Evolutionary conservation across 2,113 vertebrate genomes (phyloP).

Genomic region (Hirundichthys speculiger): DNA sequence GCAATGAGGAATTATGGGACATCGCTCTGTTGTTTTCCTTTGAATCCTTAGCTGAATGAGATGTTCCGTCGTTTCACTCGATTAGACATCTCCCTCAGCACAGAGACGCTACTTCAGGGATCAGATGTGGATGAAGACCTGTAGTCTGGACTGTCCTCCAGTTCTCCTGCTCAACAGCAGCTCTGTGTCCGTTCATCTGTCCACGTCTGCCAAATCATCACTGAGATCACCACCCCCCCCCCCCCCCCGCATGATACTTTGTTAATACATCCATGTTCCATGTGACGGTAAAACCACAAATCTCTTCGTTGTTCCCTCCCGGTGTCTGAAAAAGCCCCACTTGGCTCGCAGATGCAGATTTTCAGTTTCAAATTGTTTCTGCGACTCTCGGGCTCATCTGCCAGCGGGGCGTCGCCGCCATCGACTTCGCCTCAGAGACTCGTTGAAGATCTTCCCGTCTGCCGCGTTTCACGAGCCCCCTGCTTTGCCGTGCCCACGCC

Average conservation of each 20-base stretch:
- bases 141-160: not conserved
- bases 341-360: slow-evolving; percentile 4
- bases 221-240: no score
- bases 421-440: not conserved
- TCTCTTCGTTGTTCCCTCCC: not conserved
- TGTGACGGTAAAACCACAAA: no score
- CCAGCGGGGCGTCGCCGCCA: slow-evolving; percentile 1
- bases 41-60: no score
- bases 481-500: slow-evolving; percentile 27
- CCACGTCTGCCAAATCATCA: not conserved
- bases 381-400: slow-evolving; percentile 15
- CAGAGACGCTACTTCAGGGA: not conserved
- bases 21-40: no score
- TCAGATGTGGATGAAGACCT: slow-evolving; percentile 23
- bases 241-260: not conserved
- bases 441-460: not conserved
- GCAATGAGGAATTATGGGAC: no score
- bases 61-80: no score
- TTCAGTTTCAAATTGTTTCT: slow-evolving; percentile 15
- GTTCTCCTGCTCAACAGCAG: not conserved
- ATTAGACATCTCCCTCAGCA: no score
- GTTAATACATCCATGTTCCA: no score
- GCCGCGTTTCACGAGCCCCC: slow-evolving; percentile 8
- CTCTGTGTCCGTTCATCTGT: not conserved
- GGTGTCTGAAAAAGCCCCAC: slow-evolving; percentile 1